Evolutionary conservation across 2,888 invertebrate genomes (phyloP), one percentile per base, ranked within the genome.

Genomic region (Drosophila quinaria): DNA sequence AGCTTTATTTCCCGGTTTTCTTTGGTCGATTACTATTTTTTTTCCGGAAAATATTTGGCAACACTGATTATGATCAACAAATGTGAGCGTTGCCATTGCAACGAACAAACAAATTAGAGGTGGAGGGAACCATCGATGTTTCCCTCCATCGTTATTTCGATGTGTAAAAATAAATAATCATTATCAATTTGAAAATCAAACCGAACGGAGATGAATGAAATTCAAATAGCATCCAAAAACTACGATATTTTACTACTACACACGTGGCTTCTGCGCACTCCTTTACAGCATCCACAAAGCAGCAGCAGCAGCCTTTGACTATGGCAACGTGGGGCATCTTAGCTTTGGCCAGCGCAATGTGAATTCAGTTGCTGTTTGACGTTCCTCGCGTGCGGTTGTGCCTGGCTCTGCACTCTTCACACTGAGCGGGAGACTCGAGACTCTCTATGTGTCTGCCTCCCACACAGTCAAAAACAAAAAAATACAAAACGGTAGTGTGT

Each of bases 351-450:
- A 81, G 78, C 86, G 76, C 88, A 90, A 90, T 70, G 52, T 65
- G 69, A 83, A 90, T 78, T 91, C 91, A 91, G 91, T 91, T 91
- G 90, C 91, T 89, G 88, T 90, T 89, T 72, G 90, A 87, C 85
- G 90, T 89, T 91, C 81, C 83, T 87, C 83, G 90, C 81, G 90
- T 84, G 81, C 90, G 91, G 91, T 91, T 91, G 89, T 90, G 90
- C 80, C 63, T 80, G 77, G 78, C 58, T 56, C 70, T 72, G 62
- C 61, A 71, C 73, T 78, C 59, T 41, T 33, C 35, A 19, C 10
- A 63, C 22, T 50, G 49, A 54, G 49, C 46, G 77, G 49, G 58
- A 61, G 59, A 37, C 37, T 64, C n/a, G 54, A 35, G 17, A 11
- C 22, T 35, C 15, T 54, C n/a, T 44, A 25, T 42, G n/a, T 42